These are phyloP conservation scores for Paralichthys olivaceus DNA, from an alignment of 2,113 vertebrate species.

Conservation along the genomic window DNA sequence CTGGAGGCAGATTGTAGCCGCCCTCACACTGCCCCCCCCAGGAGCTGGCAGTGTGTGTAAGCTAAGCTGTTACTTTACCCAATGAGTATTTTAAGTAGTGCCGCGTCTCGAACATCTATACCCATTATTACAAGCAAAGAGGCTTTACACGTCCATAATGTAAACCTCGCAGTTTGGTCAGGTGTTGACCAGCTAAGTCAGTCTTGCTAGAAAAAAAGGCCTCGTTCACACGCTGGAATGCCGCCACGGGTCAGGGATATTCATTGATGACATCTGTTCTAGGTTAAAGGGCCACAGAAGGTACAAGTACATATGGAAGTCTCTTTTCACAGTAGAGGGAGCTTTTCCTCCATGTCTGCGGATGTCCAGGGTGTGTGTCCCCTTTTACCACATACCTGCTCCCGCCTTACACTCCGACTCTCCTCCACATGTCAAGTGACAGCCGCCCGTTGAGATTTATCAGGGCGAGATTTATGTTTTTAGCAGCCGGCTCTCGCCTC, in stretches of 20 bases:
- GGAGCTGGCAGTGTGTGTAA: slow-evolving; percentile 82
- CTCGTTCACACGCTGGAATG: slow-evolving; percentile 78
- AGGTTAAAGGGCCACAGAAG: slow-evolving; percentile 86
- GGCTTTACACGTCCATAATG: slow-evolving; percentile 78
- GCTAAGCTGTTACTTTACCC: slow-evolving; percentile 87
- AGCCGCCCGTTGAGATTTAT: slow-evolving; percentile 86
- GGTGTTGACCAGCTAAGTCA: slow-evolving; percentile 85
- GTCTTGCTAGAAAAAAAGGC: slow-evolving; percentile 65
- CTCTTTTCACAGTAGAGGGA: slow-evolving; percentile 88
- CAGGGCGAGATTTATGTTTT: slow-evolving; percentile 84
- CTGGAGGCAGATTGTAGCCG: slow-evolving; percentile 87
- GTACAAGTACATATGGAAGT: slow-evolving; percentile 87
- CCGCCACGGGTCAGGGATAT: slow-evolving; percentile 86
- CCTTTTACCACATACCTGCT: slow-evolving; percentile 56
- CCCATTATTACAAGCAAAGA: slow-evolving; percentile 78
- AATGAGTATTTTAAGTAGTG: slow-evolving; percentile 90
- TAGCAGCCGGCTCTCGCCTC: slow-evolving; percentile 53
- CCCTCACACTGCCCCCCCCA: slow-evolving; percentile 82
- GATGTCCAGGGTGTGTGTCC: slow-evolving; percentile 82
- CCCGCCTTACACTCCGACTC: slow-evolving; percentile 72
- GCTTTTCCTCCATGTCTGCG: slow-evolving; percentile 80
- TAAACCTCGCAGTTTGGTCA: slow-evolving; percentile 90
- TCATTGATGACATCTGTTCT: slow-evolving; percentile 94
- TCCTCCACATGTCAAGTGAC: slow-evolving; percentile 79
- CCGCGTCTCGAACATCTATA: slow-evolving; percentile 79